Conservation (phyloP, 2,888 invertebrate species). For the Amphipoea oculea region DNA sequence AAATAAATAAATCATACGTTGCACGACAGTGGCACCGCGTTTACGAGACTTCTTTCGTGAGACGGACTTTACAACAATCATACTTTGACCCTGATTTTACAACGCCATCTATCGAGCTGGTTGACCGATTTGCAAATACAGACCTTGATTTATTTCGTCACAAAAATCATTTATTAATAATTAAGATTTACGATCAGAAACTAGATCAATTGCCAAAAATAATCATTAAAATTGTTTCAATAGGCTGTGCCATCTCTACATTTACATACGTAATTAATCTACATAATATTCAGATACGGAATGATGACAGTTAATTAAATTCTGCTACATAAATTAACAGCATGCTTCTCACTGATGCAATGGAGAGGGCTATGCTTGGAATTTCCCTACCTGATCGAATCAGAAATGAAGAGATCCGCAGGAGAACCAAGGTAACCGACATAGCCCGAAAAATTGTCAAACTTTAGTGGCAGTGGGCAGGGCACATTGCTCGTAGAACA, state of each 20-base stretch:
- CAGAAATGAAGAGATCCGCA: background rate
- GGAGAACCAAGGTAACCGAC: background rate
- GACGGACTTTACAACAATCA: background rate
- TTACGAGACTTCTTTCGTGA: too few species aligned
- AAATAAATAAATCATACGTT: too few species aligned
- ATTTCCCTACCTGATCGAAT: background rate
- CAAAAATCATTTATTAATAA: slow-evolving; percentile 1
- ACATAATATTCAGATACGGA: slow-evolving; percentile 6
- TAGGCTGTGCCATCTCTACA: background rate
- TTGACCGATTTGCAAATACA: background rate
- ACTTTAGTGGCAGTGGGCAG: background rate
- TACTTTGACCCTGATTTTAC: background rate
- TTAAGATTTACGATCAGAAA: slow-evolving; percentile 13
- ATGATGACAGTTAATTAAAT: background rate
- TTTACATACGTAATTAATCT: slow-evolving; percentile 11
- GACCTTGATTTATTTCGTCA: background rate
- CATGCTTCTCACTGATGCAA: background rate
- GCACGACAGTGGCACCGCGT: too few species aligned
- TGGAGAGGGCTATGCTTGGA: background rate
- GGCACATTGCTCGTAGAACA: background rate
- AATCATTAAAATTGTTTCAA: background rate
- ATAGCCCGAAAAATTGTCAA: background rate
- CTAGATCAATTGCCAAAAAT: slow-evolving; percentile 20
- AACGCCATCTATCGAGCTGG: background rate
- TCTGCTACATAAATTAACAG: background rate